phyloP scores from a whole-genome alignment of 1,140 invertebrate species.

The Drosophila serrata region DNA sequence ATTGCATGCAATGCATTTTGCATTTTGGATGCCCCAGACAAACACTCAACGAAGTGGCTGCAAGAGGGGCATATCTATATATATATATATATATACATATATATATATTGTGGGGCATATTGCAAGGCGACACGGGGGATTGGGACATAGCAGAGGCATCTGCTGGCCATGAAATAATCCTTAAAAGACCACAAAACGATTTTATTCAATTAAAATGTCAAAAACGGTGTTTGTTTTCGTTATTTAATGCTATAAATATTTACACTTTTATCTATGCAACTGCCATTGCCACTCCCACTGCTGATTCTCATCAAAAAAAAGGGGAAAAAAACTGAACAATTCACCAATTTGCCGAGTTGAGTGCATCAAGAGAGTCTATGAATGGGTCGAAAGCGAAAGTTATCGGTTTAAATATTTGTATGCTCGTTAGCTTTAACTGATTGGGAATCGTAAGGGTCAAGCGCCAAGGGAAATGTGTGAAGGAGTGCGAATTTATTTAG shows the following conservation, averaged over 20 bases:
- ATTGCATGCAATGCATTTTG: slow-evolving; percentile 62
- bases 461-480: neutral
- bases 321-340: slow-evolving; percentile 4
- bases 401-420: neutral
- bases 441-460: slow-evolving; percentile 7
- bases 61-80: neutral
- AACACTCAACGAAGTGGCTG: slow-evolving; percentile 42
- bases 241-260: slow-evolving; percentile 82
- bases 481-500: neutral
- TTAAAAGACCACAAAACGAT: slow-evolving; percentile 83
- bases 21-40: slow-evolving; percentile 57
- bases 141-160: slow-evolving; percentile 17
- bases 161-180: slow-evolving; percentile 80
- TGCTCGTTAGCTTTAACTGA: slow-evolving; percentile 1
- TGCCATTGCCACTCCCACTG: neutral
- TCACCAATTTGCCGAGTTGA: slow-evolving; percentile 16
- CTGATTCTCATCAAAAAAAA: neutral
- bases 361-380: slow-evolving; percentile 23
- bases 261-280: slow-evolving; percentile 58
- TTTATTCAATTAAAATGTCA: slow-evolving; percentile 84
- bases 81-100: no score
- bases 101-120: no score
- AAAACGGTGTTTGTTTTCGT: slow-evolving; percentile 79
- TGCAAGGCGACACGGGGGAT: no score
- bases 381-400: slow-evolving; percentile 20